Evolutionary conservation across 1,140 invertebrate species (phyloP).

Genomic region (Cotesia typhae): DNA sequence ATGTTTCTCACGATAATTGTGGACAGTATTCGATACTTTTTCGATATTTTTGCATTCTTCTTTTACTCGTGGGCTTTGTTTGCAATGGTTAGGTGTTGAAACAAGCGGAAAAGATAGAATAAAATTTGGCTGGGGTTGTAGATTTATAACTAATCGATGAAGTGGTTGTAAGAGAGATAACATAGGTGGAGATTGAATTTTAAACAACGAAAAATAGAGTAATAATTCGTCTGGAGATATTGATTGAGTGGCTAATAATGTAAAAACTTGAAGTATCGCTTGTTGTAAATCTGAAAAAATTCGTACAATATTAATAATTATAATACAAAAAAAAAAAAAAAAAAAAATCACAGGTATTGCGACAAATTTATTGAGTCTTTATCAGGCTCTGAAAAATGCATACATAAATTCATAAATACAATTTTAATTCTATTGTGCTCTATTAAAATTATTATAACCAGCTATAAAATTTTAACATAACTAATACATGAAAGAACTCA

Average conservation of each 20-base stretch:
- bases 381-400: too few species aligned
- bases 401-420: too few species aligned
- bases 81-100: constrained; percentile 13
- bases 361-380: too few species aligned
- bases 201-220: constrained; percentile 68
- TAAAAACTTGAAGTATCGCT: constrained; percentile 70
- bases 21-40: constrained; percentile 54
- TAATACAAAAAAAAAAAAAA: too few species aligned
- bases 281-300: constrained; percentile 68
- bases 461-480: too few species aligned
- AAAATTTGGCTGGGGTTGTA: constrained; percentile 68
- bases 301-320: neutral
- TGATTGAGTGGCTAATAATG: constrained; percentile 66
- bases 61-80: constrained; percentile 30
- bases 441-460: too few species aligned
- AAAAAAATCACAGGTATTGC: too few species aligned
- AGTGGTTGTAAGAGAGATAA: constrained; percentile 66
- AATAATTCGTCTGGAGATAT: constrained; percentile 68
- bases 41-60: constrained; percentile 50
- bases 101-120: constrained; percentile 68
- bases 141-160: constrained; percentile 61
- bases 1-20: constrained; percentile 58
- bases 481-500: too few species aligned
- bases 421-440: too few species aligned
- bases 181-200: constrained; percentile 65